Evolutionary conservation across 1,140 invertebrate genomes (phyloP), one percentile per base, ranked within the genome.

Genomic region (Ditylenchus dipsaci): DNA sequence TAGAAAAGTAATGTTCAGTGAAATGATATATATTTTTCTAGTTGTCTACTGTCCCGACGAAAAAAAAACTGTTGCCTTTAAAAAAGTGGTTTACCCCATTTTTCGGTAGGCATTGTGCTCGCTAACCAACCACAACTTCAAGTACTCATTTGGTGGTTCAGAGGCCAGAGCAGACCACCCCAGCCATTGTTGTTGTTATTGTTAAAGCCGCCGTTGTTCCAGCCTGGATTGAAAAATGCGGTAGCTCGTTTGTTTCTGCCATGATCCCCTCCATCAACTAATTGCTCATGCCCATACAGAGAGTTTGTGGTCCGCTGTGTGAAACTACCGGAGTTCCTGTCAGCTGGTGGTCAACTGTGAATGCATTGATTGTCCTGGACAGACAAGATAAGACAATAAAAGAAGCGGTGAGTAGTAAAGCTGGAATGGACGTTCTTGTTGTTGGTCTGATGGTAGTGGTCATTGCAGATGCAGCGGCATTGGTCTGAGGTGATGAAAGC

Each of bases 41-140:
- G n/a, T 29, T 21, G 43, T 30, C 13, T 59, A 73, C 23, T 26
- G n/a, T n/a, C n/a, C n/a, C n/a, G n/a, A n/a, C n/a, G n/a, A 58
- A 47, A 49, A 73, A 19, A 73, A 1, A 27, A 17, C n/a, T n/a
- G n/a, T n/a, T n/a, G n/a, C n/a, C n/a, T n/a, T n/a, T n/a, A 29
- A 21, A 19, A 17, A 65, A 21, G 13, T n/a, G 13, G 9, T 66
- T 11, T 5, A 38, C 73, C 60, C 80, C 79, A 83, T 81, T 69
- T 73, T 63, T n/a, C 80, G 53, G 58, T 78, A 81, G 8, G 77
- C 42, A 56, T 81, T 81, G 65, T 81, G 80, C 56, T 82, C 80
- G 47, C 70, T 70, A 15, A 67, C 67, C 38, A 82, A 65, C 77
- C 76, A 82, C 49, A 67, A 75, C 66, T 79, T 75, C 26, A 75